These are phyloP conservation scores for Cecidostiba fungosa DNA, from an alignment of 2,888 invertebrate genomes.

Conservation along the genomic window DNA sequence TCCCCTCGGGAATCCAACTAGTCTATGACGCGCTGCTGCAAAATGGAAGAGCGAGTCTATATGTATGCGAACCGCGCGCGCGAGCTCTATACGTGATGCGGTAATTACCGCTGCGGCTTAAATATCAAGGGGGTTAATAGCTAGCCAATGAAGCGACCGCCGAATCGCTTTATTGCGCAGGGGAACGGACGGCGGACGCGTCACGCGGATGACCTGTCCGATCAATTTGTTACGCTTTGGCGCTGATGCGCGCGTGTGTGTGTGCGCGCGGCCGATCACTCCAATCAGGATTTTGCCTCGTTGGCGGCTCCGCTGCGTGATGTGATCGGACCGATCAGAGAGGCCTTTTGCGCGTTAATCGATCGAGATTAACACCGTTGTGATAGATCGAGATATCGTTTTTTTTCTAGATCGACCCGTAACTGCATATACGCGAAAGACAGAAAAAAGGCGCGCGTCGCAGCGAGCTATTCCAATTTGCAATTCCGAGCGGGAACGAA, in stretches of 20 bases:
- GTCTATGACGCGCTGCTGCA: slow-evolving; percentile 10
- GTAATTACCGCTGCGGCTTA: slow-evolving; percentile 76
- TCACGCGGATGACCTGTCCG: slow-evolving; percentile 49
- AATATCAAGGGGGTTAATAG: slow-evolving; percentile 75
- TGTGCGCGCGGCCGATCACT: too few species aligned
- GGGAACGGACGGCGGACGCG: neutral
- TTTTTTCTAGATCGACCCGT: too few species aligned
- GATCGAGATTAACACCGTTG: slow-evolving; percentile 28
- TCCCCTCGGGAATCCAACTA: slow-evolving; percentile 50
- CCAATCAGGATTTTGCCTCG: slow-evolving; percentile 47
- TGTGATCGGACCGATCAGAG: neutral
- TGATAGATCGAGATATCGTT: too few species aligned
- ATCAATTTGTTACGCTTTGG: slow-evolving; percentile 57
- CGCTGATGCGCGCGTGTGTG: slow-evolving; percentile 25
- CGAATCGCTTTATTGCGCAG: slow-evolving; percentile 66
- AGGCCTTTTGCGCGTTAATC: slow-evolving; percentile 13
- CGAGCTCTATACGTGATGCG: slow-evolving; percentile 63
- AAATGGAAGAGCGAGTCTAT: neutral
- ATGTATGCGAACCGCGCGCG: neutral
- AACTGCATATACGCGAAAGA: neutral
- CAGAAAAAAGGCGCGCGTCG: neutral
- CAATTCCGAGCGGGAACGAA: slow-evolving; percentile 30
- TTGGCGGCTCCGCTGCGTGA: too few species aligned
- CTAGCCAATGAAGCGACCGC: slow-evolving; percentile 70
- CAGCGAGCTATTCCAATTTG: slow-evolving; percentile 31